A percentile compares a stretch with the other conserved stretches of the same genome.
phyloP scores from a whole-genome alignment of 2,888 invertebrate genomes.

The Tricholauxania praeusta region DNA sequence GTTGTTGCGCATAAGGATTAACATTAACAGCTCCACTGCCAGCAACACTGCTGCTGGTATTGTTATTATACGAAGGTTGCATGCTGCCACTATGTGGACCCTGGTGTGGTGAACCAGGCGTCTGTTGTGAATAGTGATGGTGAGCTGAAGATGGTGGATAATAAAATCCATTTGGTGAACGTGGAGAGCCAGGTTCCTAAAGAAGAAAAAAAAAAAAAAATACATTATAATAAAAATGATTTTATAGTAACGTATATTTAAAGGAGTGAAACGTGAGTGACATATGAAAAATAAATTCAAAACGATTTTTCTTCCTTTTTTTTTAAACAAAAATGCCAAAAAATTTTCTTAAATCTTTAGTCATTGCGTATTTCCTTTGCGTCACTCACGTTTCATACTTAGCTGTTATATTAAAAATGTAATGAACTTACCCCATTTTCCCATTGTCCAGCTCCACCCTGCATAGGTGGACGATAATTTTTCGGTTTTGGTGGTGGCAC shows the following conservation, averaged over 20 bases:
- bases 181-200: constrained; percentile 66
- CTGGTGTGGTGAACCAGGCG: constrained; percentile 61
- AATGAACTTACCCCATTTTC: constrained; percentile 69
- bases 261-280: background rate
- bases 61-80: constrained; percentile 54
- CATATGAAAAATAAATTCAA: background rate
- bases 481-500: constrained; percentile 94
- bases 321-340: background rate
- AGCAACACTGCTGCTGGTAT: constrained; percentile 49
- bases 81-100: constrained; percentile 49
- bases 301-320: background rate
- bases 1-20: constrained; percentile 63
- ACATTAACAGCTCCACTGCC: constrained; percentile 48
- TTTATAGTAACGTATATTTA: background rate
- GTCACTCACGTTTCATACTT: background rate
- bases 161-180: constrained; percentile 68
- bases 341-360: background rate
- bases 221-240: constrained; percentile 14
- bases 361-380: background rate
- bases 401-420: too few species aligned
- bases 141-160: constrained; percentile 67
- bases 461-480: constrained; percentile 84
- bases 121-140: constrained; percentile 63
- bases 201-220: constrained; percentile 31
- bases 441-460: constrained; percentile 65